Percentiles rank a stretch among this genome's conserved stretches.
These are phyloP conservation scores for Meloe dianella DNA, from an alignment of 2,888 invertebrate species.

Conservation along the genomic window DNA sequence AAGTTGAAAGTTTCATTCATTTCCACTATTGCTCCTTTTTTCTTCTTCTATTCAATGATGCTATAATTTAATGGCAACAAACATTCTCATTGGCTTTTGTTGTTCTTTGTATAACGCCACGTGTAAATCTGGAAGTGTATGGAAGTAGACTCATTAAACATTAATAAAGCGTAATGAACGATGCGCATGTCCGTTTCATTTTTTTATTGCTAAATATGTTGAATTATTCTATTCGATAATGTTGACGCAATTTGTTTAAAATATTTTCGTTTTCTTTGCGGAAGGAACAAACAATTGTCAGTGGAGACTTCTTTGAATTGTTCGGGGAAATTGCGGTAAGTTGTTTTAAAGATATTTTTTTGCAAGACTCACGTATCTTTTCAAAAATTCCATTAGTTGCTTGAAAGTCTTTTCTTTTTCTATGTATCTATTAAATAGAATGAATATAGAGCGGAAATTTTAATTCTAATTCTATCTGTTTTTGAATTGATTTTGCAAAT, in stretches of 20 bases:
- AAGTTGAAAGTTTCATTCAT: neutral
- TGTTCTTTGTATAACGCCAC: neutral
- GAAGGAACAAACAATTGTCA: neutral
- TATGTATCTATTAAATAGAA: too few relatives aligned
- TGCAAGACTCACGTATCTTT: too few relatives aligned
- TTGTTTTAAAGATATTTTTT: neutral
- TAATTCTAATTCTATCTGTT: neutral
- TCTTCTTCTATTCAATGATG: too few relatives aligned
- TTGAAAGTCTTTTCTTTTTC: too few relatives aligned
- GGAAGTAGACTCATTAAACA: too few relatives aligned
- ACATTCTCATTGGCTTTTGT: too few relatives aligned
- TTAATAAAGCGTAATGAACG: neutral
- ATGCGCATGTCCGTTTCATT: neutral
- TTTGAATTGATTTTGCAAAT: conserved; percentile 4
- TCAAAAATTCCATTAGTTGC: too few relatives aligned
- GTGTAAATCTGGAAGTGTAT: neutral
- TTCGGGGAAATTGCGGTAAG: neutral
- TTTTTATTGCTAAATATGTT: conserved; percentile 5
- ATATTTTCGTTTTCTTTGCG: neutral
- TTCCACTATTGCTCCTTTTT: too few relatives aligned
- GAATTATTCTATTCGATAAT: neutral
- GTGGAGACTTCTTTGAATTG: neutral
- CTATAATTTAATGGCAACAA: too few relatives aligned
- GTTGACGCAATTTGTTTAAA: neutral
- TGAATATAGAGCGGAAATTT: neutral